Conservation (phyloP, 2,888 invertebrate genomes). For the Andrena fulva region DNA sequence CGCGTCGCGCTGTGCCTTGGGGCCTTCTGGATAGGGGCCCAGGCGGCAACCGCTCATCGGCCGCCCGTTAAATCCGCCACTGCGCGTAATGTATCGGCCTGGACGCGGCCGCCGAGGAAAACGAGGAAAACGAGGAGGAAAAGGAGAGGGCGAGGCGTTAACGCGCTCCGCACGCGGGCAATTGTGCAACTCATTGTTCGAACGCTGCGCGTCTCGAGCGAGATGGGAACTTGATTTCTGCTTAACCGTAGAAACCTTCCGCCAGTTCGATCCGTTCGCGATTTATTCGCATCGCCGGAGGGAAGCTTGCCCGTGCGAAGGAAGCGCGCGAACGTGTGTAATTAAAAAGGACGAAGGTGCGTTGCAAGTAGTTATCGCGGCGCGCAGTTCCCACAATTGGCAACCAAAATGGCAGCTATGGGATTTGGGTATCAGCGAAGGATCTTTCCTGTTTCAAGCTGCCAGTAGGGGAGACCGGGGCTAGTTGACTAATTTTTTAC, state of each 20-base stretch:
- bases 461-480: too few species aligned
- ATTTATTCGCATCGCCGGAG: slow-evolving; percentile 9
- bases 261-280: slow-evolving; percentile 4
- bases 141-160: slow-evolving; percentile 9
- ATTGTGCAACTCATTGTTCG: slow-evolving; percentile 67
- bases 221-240: slow-evolving; percentile 44
- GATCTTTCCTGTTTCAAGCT: too few species aligned
- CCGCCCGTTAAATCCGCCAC: too few species aligned
- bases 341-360: slow-evolving; percentile 22
- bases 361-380: not conserved
- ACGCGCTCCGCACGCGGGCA: slow-evolving; percentile 28
- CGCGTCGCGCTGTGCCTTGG: too few species aligned
- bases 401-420: not conserved
- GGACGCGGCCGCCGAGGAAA: slow-evolving; percentile 25
- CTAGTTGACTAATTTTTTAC: too few species aligned
- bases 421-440: too few species aligned
- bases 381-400: slow-evolving; percentile 15
- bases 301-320: not conserved
- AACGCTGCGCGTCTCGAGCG: slow-evolving; percentile 7
- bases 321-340: slow-evolving; percentile 11
- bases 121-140: not conserved
- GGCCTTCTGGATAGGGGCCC: too few species aligned
- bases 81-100: slow-evolving; percentile 12
- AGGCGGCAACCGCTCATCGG: too few species aligned
- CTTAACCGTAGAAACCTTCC: slow-evolving; percentile 8